Evolutionary conservation across 2,888 invertebrate species (phyloP), one percentile per base, ranked within the genome.

Genomic region (Lymantria dispar): DNA sequence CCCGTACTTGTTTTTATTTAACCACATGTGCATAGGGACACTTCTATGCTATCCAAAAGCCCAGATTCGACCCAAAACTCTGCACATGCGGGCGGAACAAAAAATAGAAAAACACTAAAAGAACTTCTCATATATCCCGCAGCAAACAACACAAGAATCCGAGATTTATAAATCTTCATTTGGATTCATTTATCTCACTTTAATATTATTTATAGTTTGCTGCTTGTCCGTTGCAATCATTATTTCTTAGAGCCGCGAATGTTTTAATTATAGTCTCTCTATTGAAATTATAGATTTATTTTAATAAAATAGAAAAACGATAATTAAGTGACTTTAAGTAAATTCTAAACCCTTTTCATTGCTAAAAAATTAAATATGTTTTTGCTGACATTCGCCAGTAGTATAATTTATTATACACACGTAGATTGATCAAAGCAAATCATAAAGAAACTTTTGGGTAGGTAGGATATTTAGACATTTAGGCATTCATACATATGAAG

Each of bases 21-120:
- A 66, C 73, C 83, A 83, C 84, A 83, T 85, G 85, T 82, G 80
- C 72, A 67, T 73, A 71, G 74, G 77, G 74, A 60, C 69, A 60
- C 65, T 64, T 70, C 70, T 74, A 76, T 75, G 64, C 64, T 72
- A 64, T 76, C 74, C 77, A 70, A 59, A 60, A 8, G 52, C 53
- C 56, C 64, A 62, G 54, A 68, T 73, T 74, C 63, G 64, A 64
- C 56, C 62, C 62, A 64, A 60, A 70, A 72, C 60, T 60, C 56
- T 54, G 68, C 86, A 84, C 64, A 87, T 89, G 87, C 88, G 88
- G 88, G 87, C 65, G 12, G 39, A 50, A 51, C 64, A 74, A 63
- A 71, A 70, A 62, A 50, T 47, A 52, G 37, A 50, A 57, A 58
- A 54, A 29, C 52, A 53, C 50, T 55, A 58, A 61, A 60, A 53